Evolutionary conservation across 2,888 invertebrate genomes (phyloP).

Genomic region (Criorhina ranunculi): DNA sequence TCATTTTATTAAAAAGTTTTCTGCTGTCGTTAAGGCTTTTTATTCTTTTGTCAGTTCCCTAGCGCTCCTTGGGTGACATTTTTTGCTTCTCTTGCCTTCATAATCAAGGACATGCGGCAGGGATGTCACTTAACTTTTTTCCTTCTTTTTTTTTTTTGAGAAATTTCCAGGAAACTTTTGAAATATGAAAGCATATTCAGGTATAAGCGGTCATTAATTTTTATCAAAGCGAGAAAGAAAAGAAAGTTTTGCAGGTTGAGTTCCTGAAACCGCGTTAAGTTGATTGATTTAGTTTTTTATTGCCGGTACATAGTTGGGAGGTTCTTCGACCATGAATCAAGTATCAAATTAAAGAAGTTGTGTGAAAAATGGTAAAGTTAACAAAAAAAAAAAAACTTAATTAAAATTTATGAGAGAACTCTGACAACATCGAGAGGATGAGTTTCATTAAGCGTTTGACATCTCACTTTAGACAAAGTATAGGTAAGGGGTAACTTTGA

Average conservation of each 20-base stretch:
- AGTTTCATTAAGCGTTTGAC: no score
- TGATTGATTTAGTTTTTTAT: background rate
- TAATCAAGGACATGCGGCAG: background rate
- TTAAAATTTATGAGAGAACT: no score
- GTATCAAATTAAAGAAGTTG: no score
- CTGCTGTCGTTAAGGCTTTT: background rate
- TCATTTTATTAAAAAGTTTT: slow-evolving; percentile 11
- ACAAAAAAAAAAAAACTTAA: no score
- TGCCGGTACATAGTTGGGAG: background rate
- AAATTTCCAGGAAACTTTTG: background rate
- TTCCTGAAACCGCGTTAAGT: background rate
- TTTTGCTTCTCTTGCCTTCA: background rate
- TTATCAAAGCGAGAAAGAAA: background rate
- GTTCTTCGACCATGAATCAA: background rate
- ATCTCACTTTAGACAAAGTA: no score
- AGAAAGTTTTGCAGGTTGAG: background rate
- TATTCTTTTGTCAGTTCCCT: background rate
- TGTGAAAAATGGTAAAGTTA: no score
- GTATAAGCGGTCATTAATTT: slow-evolving; percentile 6
- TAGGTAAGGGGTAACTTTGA: no score
- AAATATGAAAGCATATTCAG: background rate
- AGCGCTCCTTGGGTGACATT: background rate
- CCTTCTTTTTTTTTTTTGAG: background rate
- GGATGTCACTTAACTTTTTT: background rate
- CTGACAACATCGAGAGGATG: no score